Base-by-base conservation (phyloP, 2,888 invertebrate genomes). In the Macrophya annulata region DNA sequence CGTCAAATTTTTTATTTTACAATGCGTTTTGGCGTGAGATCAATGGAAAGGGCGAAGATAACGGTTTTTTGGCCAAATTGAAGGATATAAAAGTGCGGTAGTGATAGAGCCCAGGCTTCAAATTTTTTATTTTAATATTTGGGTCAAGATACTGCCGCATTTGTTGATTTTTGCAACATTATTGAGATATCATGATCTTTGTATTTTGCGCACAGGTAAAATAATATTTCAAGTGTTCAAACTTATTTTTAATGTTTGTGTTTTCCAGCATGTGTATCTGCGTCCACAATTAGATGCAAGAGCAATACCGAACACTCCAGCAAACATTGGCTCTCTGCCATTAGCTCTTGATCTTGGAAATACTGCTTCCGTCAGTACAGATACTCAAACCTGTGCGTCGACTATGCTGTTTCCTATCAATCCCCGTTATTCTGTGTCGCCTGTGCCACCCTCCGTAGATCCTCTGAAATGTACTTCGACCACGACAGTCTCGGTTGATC, bases 201-300 rank as follows among this genome's bases (percentile, higher is more conserved):
- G 25, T 12, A 68, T 21, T 68, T 68, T 25, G 68, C 68, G 68
- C n/a, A 68, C 25, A 25, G 68, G 68, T 25, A 25, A 25, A 68
- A 68, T 12, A 17, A 68, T 31, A 25, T 17, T 17, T 25, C 12
- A 43, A 43, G 43, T 43, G 43, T 43, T 43, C 43, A 43, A 43
- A 43, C 43, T 43, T 43, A 43, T 43, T 43, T 43, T 43, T 43
- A 43, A 43, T 43, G 43, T 43, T 43, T 43, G 43, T 43, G 68
- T 68, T 68, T 68, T 68, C 68, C 25, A 68, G 68, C 68, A 68
- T 68, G 25, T 68, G 68, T 68, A 68, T 68, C 68, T 21, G 68
- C 68, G 68, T 68, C 68, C 68, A 31, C 68, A 68, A 68, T 37
- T 68, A 25, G 68, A 68, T 68, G n/a, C 12, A 21, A 68, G 68